These are phyloP conservation scores for Panagrolaimus sp. DNA, from an alignment of 1,140 invertebrate genomes.

Conservation along the genomic window DNA sequence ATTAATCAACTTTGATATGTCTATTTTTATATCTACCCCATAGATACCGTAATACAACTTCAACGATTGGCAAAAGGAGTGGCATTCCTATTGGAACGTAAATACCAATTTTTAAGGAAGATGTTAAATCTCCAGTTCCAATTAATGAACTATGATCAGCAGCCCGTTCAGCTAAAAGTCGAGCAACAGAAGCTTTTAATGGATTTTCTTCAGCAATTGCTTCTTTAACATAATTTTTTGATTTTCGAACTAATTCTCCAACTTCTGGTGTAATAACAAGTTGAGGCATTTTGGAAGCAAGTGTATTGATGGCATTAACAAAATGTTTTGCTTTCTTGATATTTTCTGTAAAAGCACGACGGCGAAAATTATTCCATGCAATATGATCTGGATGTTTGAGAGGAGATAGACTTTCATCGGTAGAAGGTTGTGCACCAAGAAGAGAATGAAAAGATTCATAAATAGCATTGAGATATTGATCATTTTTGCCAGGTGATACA, in stretches of 20 bases:
- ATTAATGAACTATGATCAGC: conserved; percentile 31
- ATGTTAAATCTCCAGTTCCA: not conserved
- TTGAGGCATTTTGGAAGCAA: not conserved
- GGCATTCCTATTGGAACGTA: conserved; percentile 1
- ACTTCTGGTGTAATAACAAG: not conserved
- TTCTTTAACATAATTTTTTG: not conserved
- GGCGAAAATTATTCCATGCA: not conserved
- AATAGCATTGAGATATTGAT: not conserved
- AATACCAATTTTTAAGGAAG: not conserved
- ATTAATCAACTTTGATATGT: too few relatives aligned
- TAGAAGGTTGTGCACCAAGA: not conserved
- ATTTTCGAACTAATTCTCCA: not conserved
- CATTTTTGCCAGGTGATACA: not conserved
- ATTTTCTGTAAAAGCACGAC: not conserved
- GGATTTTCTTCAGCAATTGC: not conserved
- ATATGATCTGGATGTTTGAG: not conserved
- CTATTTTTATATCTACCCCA: too few relatives aligned
- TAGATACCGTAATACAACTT: not conserved
- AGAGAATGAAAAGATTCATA: conserved; percentile 1
- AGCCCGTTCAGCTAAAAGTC: conserved; percentile 35
- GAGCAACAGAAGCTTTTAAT: conserved; percentile 21
- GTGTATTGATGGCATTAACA: not conserved
- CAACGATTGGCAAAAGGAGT: not conserved
- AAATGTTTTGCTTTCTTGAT: not conserved
- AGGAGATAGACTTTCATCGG: not conserved